These are phyloP conservation scores for Saturnia pavonia DNA, from an alignment of 2,888 invertebrate genomes.

Conservation along the genomic window DNA sequence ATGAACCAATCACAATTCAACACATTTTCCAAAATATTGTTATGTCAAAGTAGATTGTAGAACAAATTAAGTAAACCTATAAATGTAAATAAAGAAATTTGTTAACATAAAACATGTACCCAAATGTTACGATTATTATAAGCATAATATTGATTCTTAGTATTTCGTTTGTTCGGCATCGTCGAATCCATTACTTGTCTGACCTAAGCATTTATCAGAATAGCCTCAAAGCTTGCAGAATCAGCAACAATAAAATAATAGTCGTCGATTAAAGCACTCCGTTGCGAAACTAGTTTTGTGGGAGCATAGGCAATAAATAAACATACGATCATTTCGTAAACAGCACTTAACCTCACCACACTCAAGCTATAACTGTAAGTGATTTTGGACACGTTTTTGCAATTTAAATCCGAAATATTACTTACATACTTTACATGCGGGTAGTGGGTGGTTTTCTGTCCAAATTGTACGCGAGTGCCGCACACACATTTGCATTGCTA, in stretches of 20 bases:
- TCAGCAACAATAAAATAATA: background rate
- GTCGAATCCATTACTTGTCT: background rate
- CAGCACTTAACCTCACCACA: slow-evolving; percentile 13
- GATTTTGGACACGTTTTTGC: slow-evolving; percentile 28
- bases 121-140: background rate
- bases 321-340: slow-evolving; percentile 1
- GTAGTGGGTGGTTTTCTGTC: slow-evolving; percentile 33
- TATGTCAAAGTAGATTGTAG: background rate
- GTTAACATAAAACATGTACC: background rate
- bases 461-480: slow-evolving; percentile 36
- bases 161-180: background rate
- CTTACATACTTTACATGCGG: slow-evolving; percentile 47
- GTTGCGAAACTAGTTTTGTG: background rate
- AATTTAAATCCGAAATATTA: slow-evolving; percentile 59
- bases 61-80: background rate
- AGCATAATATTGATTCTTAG: background rate
- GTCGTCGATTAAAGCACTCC: background rate
- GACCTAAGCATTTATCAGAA: background rate
- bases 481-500: slow-evolving; percentile 69
- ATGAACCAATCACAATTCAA: background rate
- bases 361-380: slow-evolving; percentile 15
- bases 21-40: background rate
- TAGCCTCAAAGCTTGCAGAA: background rate
- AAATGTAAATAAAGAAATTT: slow-evolving; percentile 1
- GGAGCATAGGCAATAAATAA: slow-evolving; percentile 2